phyloP scores from a whole-genome alignment of 2,888 invertebrate genomes.

The Congeria kusceri region DNA sequence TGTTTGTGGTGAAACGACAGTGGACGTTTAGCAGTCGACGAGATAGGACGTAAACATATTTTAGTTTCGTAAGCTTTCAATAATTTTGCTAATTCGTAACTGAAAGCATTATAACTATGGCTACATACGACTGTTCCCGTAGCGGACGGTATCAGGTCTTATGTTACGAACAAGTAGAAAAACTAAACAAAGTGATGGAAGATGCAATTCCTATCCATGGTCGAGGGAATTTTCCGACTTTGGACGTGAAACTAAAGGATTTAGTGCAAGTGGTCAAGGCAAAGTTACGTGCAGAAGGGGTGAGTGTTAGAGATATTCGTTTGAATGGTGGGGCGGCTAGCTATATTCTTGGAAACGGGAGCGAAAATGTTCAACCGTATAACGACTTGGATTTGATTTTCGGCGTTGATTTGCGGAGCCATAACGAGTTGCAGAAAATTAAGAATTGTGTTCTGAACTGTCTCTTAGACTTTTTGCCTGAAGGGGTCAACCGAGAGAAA shows the following conservation, averaged over 20 bases:
- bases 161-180: constrained; percentile 97
- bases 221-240: constrained; percentile 88
- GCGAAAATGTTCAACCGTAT: constrained; percentile 90
- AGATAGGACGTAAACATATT: constrained; percentile 45
- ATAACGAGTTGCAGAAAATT: constrained; percentile 95
- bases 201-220: constrained; percentile 97
- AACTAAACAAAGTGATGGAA: constrained; percentile 98
- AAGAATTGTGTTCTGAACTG: constrained; percentile 97
- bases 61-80: constrained; percentile 56
- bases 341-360: constrained; percentile 94
- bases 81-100: constrained; percentile 15
- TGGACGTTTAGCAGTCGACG: constrained; percentile 28
- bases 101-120: constrained; percentile 50
- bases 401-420: constrained; percentile 92
- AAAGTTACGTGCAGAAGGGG: constrained; percentile 93
- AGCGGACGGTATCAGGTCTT: constrained; percentile 88
- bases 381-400: constrained; percentile 99
- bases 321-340: constrained; percentile 99
- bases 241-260: constrained; percentile 92
- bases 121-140: constrained; percentile 52
- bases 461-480: constrained; percentile 93
- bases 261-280: constrained; percentile 96
- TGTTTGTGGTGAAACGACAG: constrained; percentile 38
- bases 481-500: constrained; percentile 92
- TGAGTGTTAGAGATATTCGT: constrained; percentile 91